Evolutionary conservation across 1,140 invertebrate genomes (phyloP), one percentile per base, ranked within the genome.

Genomic region (Drosophila suzukii): DNA sequence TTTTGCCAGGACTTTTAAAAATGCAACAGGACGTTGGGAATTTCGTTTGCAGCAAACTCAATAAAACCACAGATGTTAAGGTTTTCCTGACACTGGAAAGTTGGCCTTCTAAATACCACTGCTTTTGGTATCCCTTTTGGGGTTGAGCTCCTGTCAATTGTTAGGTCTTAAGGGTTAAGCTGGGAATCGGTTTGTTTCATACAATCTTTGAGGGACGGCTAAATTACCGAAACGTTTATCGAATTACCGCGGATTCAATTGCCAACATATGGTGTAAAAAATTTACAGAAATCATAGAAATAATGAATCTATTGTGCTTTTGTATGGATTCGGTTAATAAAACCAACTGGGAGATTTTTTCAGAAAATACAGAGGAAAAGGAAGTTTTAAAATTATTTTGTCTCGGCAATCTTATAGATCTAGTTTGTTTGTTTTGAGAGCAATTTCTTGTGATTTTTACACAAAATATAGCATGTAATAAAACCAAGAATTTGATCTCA

Each of bases 21-120:
- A 61, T 75, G 82, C 81, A 85, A 85, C 81, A 85, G 81, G 81
- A 85, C 78, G 78, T 78, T 81, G 81, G 74, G 66, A 81, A 85
- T 81, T 71, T 68, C 20, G 20, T 20, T 20, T 20, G 20, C 20
- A 20, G 8, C 58, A 63, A 80, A 50, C 46, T 63, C 27, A 75
- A 46, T 17, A 27, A 32, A 62, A 39, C 59, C 70, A 54, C 81
- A 85, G 78, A 81, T 85, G 81, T 65, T 54, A 34, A 71, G 20
- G 41, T 51, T 17, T 49, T 39, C 27, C 43, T 49, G 36, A 5
- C 27, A 44, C 3, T 32, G 27, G 27, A 24, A 10, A 44, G 27
- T 43, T 39, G 34, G 12, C 34, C 58, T 8, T 27, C 11, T 8
- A n/a, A 59, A 65, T 34, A 17, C 36, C 15, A 24, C 46, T 36